Evolutionary conservation across 1,140 invertebrate species (phyloP).

Genomic region (Panonychus citri): DNA sequence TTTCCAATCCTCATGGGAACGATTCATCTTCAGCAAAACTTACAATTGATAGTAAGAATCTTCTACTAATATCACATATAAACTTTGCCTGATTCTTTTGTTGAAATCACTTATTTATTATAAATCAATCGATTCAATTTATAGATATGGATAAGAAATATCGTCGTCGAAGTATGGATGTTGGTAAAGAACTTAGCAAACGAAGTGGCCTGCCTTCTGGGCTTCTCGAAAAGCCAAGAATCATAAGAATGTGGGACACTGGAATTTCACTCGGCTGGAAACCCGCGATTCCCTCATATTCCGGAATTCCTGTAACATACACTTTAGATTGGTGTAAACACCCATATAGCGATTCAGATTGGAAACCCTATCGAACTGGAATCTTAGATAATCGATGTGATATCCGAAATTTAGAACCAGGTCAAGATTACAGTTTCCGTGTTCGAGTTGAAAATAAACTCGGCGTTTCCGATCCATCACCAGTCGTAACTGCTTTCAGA

Average conservation of each 20-base stretch:
- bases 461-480: slow-evolving; percentile 85
- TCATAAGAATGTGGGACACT: slow-evolving; percentile 62
- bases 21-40: slow-evolving; percentile 54
- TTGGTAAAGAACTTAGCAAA: not conserved
- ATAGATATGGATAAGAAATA: not conserved
- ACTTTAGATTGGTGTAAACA: slow-evolving; percentile 75
- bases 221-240: slow-evolving; percentile 58
- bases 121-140: not conserved
- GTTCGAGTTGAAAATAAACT: slow-evolving; percentile 85
- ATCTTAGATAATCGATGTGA: slow-evolving; percentile 60
- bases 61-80: too few species aligned
- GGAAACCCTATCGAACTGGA: slow-evolving; percentile 55
- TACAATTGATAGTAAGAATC: slow-evolving; percentile 48
- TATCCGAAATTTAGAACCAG: slow-evolving; percentile 53
- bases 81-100: too few species aligned
- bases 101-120: too few species aligned
- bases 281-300: slow-evolving; percentile 55
- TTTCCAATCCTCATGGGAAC: slow-evolving; percentile 57
- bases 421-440: slow-evolving; percentile 70
- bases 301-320: slow-evolving; percentile 65
- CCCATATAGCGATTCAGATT: slow-evolving; percentile 45
- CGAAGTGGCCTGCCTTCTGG: slow-evolving; percentile 41
- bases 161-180: not conserved
- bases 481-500: slow-evolving; percentile 52
- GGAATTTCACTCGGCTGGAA: slow-evolving; percentile 68